Base-by-base conservation (phyloP, 2,888 invertebrate genomes). In the Agrochola macilenta region DNA sequence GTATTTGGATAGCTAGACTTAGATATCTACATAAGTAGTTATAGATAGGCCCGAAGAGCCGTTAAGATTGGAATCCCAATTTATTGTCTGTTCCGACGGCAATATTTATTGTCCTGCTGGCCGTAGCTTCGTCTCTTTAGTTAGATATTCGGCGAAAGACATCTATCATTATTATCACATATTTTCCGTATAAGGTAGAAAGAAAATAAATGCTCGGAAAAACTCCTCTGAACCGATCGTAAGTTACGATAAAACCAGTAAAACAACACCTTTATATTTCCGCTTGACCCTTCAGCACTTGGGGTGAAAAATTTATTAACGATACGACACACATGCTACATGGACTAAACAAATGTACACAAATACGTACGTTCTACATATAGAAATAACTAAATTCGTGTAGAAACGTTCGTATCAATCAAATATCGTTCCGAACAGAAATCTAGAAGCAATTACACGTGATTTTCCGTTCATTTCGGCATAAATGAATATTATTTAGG, bases 271-370 rank as follows among this genome's bases (percentile, higher is more conserved):
- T 89, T 88, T 87, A 86, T 87, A 88, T 87, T 87, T 79, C 78
- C 76, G 60, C 74, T 82, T 81, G 82, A 84, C 82, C 87, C 86
- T 78, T 84, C 74, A 74, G 80, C 79, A 85, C 73, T 60, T 78
- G 68, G 69, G 64, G 68, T 87, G 85, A 83, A 81, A 83, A 76
- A 81, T 88, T 89, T 89, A 89, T 89, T 79, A 86, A 70, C 85
- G 69, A 90, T 91, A 87, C 83, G 46, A 81, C 78, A 87, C 90
- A 90, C 88, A 88, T 90, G 90, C 85, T 90, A 89, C 90, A 52
- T 49, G 61, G n/a, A 74, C 69, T 68, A 52, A 58, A 77, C 68
- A 79, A 69, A 81, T 49, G 43, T 69, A 69, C 43, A 81, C 43
- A 75, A 39, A 63, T 20, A 69, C 17, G n/a, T 0, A n/a, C 35